These are phyloP conservation scores for Lissocephala sabroskyi DNA, from an alignment of 2,888 invertebrate genomes.

Conservation along the genomic window DNA sequence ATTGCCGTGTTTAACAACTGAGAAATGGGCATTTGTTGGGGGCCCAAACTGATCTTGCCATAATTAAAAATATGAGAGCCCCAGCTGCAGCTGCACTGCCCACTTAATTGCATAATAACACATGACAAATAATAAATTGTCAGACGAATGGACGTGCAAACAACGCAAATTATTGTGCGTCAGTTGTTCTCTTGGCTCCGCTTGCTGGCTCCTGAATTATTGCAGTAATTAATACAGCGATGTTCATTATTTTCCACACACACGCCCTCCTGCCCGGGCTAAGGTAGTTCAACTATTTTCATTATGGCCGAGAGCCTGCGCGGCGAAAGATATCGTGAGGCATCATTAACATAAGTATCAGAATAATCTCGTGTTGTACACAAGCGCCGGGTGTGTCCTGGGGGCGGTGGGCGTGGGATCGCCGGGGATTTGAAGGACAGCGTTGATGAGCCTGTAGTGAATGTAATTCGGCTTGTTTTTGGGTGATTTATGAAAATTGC, in stretches of 20 bases:
- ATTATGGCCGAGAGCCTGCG: constrained; percentile 10
- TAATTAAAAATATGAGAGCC: constrained; percentile 47
- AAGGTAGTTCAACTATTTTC: not conserved
- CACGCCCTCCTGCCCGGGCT: not conserved
- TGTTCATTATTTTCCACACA: constrained; percentile 49
- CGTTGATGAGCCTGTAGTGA: too few relatives aligned
- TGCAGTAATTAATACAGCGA: constrained; percentile 54
- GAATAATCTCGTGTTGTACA: constrained; percentile 40
- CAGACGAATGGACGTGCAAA: constrained; percentile 9
- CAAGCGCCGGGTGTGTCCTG: too few relatives aligned
- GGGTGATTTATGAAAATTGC: too few relatives aligned
- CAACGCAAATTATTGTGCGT: constrained; percentile 41
- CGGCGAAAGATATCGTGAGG: constrained; percentile 23
- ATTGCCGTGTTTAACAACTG: constrained; percentile 50
- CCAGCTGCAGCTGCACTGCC: constrained; percentile 10
- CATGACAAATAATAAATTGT: constrained; percentile 63
- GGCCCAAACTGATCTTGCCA: constrained; percentile 46
- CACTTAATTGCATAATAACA: constrained; percentile 63
- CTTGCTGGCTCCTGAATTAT: constrained; percentile 47
- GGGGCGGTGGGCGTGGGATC: too few relatives aligned
- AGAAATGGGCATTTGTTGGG: constrained; percentile 22
- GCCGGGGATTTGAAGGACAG: too few relatives aligned
- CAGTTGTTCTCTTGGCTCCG: not conserved
- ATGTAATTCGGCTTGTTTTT: too few relatives aligned
- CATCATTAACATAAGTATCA: constrained; percentile 43